Base-by-base conservation (phyloP, 1,140 invertebrate genomes). In the Vollenhovia emeryi region DNA sequence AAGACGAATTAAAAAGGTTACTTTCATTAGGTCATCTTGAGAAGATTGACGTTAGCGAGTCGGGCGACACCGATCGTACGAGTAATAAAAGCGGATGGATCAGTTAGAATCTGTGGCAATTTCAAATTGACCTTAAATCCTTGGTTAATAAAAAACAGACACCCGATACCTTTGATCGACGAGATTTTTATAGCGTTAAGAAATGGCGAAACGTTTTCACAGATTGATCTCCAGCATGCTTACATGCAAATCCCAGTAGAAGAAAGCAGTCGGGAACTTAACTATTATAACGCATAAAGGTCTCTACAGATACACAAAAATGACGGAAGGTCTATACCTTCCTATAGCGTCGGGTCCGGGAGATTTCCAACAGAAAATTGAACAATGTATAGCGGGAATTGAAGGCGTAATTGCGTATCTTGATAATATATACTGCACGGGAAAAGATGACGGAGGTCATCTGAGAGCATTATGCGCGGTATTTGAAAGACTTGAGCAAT, bases 261-360 rank as follows among this genome's bases (percentile, higher is more conserved):
- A 0, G 8, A 80, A 68, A 7, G 0, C 1, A 68, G 6, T 43
- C 0, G 18, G 18, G 24, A 84, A 24, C 24, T 8, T 87, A 27
- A 87, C 82, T 0, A 48, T 87, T 6, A 75, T 68, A 36, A 87
- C 86, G 0, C 86, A 87, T n/a, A 62, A 43, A 3, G 94, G 94
- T 18, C 60, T 93, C 1, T 94, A 90, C 62, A 33, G 84, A 48
- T 93, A 90, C 84, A 66, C 84, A 15, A 85, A 92, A 60, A 71
- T 95, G 36, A 66, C 27, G 36, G 95, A 93, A 87, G 95, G 94
- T n/a, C n/a, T n/a, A n/a, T n/a, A n/a, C n/a, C n/a, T n/a, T n/a
- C n/a, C n/a, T 0, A 74, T 95, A 1, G 88, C 89, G 3, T 87
- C 91, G 18, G 91, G 91, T n/a, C 90, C 92, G 0, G 79, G 84